phyloP scores from a whole-genome alignment of 1,140 invertebrate genomes.

The Drosophila sp. region DNA sequence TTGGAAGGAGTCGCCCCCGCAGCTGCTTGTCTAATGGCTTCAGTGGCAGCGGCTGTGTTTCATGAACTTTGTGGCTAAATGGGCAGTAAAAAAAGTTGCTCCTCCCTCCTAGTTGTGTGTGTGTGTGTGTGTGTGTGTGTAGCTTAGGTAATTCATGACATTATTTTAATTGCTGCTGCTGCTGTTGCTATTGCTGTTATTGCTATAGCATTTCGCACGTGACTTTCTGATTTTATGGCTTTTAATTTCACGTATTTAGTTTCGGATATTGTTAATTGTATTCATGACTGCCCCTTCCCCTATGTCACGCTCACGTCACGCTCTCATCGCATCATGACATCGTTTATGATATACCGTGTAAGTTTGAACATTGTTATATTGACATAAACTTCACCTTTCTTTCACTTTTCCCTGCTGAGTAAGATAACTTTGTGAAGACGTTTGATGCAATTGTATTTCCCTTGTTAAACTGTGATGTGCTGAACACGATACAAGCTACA shows the following conservation, averaged over 20 bases:
- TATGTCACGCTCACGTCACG: background rate
- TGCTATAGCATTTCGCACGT: slow-evolving; percentile 80
- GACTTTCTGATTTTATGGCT: slow-evolving; percentile 81
- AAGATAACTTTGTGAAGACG: background rate
- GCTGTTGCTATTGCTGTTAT: slow-evolving; percentile 52
- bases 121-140: slow-evolving; percentile 34
- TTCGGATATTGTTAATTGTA: slow-evolving; percentile 81
- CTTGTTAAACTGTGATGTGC: too few relatives aligned
- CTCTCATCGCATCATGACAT: slow-evolving; percentile 14
- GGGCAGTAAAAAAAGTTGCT: slow-evolving; percentile 66
- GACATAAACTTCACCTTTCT: slow-evolving; percentile 18
- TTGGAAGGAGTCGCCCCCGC: slow-evolving; percentile 5
- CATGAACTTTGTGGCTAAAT: slow-evolving; percentile 58
- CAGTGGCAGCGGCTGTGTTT: slow-evolving; percentile 57
- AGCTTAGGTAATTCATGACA: slow-evolving; percentile 66
- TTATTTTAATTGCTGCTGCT: slow-evolving; percentile 79
- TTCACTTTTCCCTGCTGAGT: too few relatives aligned
- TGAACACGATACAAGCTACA: too few relatives aligned
- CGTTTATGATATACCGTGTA: slow-evolving; percentile 34
- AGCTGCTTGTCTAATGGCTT: slow-evolving; percentile 27
- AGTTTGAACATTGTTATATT: slow-evolving; percentile 34
- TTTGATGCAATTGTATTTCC: background rate
- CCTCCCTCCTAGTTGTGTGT: slow-evolving; percentile 7
- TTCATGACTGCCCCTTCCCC: slow-evolving; percentile 32
- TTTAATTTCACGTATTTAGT: slow-evolving; percentile 83